A percentile compares a stretch with the other conserved stretches of the same genome.
Conservation (phyloP, 2,113 vertebrate species). For the Planiliza haematocheilus region DNA sequence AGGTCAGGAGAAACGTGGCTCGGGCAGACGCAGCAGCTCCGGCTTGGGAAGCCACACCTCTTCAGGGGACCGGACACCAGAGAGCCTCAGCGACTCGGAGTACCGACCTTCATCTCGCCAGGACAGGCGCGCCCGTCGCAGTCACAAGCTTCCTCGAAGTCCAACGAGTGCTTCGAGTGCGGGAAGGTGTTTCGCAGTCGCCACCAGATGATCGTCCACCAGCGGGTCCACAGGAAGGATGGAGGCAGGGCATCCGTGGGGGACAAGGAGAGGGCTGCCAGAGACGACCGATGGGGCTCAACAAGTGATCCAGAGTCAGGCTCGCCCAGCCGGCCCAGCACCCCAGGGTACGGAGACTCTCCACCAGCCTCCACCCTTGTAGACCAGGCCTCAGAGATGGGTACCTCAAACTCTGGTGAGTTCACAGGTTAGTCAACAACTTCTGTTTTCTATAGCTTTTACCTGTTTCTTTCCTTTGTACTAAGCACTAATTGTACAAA, state of each 20-base stretch:
- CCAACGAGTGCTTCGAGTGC: constrained; percentile 93
- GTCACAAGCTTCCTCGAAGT: constrained; percentile 81
- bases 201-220: constrained; percentile 95
- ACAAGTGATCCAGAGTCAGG: constrained; percentile 90
- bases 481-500: too few species aligned
- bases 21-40: constrained; percentile 76
- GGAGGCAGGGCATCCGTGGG: constrained; percentile 77
- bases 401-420: constrained; percentile 69
- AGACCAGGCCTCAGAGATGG: constrained; percentile 86
- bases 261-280: constrained; percentile 70
- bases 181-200: constrained; percentile 97
- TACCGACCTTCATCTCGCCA: constrained; percentile 88
- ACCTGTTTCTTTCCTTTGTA: neutral
- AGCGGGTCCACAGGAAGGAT: constrained; percentile 90
- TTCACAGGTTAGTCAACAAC: constrained; percentile 61
- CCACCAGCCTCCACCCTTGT: constrained; percentile 84
- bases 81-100: constrained; percentile 83
- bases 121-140: constrained; percentile 83
- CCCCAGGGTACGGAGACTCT: constrained; percentile 89
- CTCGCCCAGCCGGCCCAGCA: constrained; percentile 88
- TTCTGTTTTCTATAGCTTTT: neutral
- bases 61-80: constrained; percentile 76
- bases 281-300: constrained; percentile 84
- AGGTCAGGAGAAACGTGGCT: constrained; percentile 88
- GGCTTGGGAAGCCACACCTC: constrained; percentile 66